A percentile compares a stretch with the other conserved stretches of the same genome.
These are phyloP conservation scores for Bambusicola thoracicus DNA, from an alignment of 2,113 vertebrate genomes.

Conservation along the genomic window DNA sequence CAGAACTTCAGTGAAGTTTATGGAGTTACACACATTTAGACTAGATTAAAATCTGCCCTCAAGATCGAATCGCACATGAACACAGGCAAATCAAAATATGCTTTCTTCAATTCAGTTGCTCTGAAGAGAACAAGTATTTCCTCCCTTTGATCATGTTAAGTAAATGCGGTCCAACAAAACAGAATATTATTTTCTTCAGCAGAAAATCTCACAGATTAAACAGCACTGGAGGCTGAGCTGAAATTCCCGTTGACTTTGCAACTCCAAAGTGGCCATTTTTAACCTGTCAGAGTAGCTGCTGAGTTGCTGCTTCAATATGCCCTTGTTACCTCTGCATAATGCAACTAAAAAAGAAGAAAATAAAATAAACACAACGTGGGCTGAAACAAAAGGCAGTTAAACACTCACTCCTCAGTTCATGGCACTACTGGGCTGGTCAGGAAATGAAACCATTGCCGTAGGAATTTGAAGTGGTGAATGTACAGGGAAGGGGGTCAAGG, in stretches of 20 bases:
- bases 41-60: slow-evolving; percentile 68
- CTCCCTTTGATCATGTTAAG: slow-evolving; percentile 56
- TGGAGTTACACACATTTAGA: slow-evolving; percentile 26
- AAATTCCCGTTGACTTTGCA: not conserved
- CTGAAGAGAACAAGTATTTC: slow-evolving; percentile 57
- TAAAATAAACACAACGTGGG: not conserved
- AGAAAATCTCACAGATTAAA: not conserved
- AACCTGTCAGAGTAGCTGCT: not conserved
- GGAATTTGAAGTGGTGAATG: slow-evolving; percentile 19
- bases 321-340: not conserved
- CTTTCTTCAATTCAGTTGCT: slow-evolving; percentile 43
- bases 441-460: slow-evolving; percentile 27
- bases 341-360: slow-evolving; percentile 10
- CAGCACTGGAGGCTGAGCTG: not conserved
- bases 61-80: slow-evolving; percentile 13
- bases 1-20: not conserved
- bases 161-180: slow-evolving; percentile 21
- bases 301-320: not conserved
- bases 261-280: not conserved
- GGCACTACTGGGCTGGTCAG: not conserved
- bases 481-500: not conserved
- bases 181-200: slow-evolving; percentile 5
- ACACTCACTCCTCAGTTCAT: slow-evolving; percentile 4
- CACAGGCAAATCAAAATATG: slow-evolving; percentile 49
- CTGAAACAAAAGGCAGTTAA: slow-evolving; percentile 41